Percentiles rank a stretch among this genome's conserved stretches.
These are phyloP conservation scores for Garra rufa DNA, from an alignment of 2,113 vertebrate species.

Conservation along the genomic window DNA sequence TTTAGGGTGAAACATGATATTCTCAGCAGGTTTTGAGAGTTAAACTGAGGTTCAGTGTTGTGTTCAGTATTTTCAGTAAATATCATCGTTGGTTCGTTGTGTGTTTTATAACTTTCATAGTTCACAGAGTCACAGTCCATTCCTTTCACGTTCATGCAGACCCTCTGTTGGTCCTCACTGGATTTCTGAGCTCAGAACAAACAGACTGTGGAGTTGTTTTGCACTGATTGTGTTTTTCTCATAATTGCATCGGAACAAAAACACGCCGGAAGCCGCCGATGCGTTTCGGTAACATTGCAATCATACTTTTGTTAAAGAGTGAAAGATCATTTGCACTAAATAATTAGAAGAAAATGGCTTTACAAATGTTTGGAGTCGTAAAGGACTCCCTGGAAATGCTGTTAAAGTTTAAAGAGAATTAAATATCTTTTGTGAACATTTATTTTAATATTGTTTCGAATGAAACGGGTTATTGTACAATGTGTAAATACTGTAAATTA, in stretches of 20 bases:
- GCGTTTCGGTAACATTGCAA: constrained; percentile 80
- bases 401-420: constrained; percentile 77
- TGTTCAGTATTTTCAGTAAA: background rate
- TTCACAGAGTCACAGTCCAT: background rate
- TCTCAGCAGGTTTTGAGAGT: background rate
- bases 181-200: constrained; percentile 61
- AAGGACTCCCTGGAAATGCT: constrained; percentile 78
- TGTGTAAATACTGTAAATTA: constrained; percentile 85
- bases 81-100: background rate
- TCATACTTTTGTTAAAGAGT: constrained; percentile 76
- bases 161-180: background rate
- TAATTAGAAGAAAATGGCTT: constrained; percentile 85
- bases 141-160: background rate
- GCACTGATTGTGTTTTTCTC: constrained; percentile 84
- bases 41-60: background rate
- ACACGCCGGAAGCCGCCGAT: constrained; percentile 75
- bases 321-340: constrained; percentile 89
- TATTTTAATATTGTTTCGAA: constrained; percentile 93
- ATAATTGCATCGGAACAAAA: constrained; percentile 60
- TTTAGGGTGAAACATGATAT: no score
- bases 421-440: constrained; percentile 88
- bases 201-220: constrained; percentile 79
- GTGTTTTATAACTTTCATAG: background rate
- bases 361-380: constrained; percentile 73
- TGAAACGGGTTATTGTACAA: constrained; percentile 82